Evolutionary conservation across 2,113 vertebrate genomes (phyloP).

Genomic region (Triplophysa siluroides): DNA sequence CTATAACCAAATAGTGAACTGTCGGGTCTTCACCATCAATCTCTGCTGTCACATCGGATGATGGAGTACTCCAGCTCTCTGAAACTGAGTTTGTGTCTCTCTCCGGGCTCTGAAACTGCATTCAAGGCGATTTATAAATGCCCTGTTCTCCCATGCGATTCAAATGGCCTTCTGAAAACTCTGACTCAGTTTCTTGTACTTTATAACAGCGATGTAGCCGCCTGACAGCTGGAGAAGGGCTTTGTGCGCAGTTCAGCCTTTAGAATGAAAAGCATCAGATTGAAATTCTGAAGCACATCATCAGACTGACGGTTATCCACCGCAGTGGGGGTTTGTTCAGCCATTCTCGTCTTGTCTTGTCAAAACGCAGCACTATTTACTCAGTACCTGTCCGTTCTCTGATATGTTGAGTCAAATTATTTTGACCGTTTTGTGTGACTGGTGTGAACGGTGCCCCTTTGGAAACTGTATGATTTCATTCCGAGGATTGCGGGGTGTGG

Average conservation of each 20-base stretch:
- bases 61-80: neutral
- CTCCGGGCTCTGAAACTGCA: neutral
- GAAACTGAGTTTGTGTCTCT: neutral
- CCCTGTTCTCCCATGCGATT: neutral
- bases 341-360: neutral
- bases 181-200: conserved; percentile 2
- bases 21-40: neutral
- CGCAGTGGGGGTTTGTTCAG: neutral
- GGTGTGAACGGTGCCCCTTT: neutral
- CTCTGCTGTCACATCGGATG: neutral
- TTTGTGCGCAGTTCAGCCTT: neutral
- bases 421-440: neutral
- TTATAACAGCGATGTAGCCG: neutral
- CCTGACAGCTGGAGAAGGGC: neutral
- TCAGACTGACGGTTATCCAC: neutral
- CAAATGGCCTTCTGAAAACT: conserved; percentile 8
- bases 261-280: conserved; percentile 5
- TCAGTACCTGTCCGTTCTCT: neutral
- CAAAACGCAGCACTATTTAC: neutral
- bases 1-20: neutral
- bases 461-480: neutral
- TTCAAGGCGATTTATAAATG: neutral
- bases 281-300: conserved; percentile 1
- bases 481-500: conserved; percentile 7
- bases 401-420: neutral